These are phyloP conservation scores for Bovichtus diacanthus DNA, from an alignment of 2,797 vertebrate species.

Conservation along the genomic window DNA sequence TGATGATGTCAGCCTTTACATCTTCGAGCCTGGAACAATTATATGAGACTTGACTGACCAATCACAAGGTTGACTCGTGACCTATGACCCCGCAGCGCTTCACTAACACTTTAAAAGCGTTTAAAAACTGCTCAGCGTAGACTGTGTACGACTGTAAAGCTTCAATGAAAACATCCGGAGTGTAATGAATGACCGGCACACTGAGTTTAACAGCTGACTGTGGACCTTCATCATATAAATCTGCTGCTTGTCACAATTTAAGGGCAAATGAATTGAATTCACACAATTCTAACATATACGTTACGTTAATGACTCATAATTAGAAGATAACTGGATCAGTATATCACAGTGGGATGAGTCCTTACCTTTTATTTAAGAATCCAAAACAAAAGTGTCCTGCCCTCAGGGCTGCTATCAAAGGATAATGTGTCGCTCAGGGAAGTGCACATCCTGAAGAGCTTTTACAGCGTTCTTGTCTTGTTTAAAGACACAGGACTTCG, in stretches of 20 bases:
- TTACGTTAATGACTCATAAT: not conserved
- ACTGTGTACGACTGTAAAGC: not conserved
- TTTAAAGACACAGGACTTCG: slow-evolving; percentile 71
- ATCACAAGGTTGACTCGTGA: not conserved
- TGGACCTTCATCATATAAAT: slow-evolving; percentile 66
- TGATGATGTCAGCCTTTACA: not conserved
- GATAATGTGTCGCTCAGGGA: slow-evolving; percentile 54
- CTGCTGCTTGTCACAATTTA: not conserved
- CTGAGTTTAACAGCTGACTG: slow-evolving; percentile 8
- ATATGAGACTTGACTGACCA: not conserved
- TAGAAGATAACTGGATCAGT: not conserved
- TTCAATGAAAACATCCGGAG: not conserved
- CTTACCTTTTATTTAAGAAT: slow-evolving; percentile 64
- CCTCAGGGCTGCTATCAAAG: slow-evolving; percentile 13
- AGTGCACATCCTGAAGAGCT: slow-evolving; percentile 35
- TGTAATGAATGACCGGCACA: not conserved
- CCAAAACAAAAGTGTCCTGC: slow-evolving; percentile 18
- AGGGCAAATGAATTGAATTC: not conserved
- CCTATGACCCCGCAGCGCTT: not conserved
- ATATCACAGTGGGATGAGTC: not conserved
- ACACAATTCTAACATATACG: not conserved
- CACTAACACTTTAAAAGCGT: not conserved
- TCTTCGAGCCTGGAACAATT: not conserved
- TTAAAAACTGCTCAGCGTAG: not conserved
- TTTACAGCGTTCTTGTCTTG: slow-evolving; percentile 67